Percentiles rank a stretch among this genome's conserved stretches.
Conservation (phyloP, 2,888 invertebrate genomes). For the Allophyes oxyacanthae region DNA sequence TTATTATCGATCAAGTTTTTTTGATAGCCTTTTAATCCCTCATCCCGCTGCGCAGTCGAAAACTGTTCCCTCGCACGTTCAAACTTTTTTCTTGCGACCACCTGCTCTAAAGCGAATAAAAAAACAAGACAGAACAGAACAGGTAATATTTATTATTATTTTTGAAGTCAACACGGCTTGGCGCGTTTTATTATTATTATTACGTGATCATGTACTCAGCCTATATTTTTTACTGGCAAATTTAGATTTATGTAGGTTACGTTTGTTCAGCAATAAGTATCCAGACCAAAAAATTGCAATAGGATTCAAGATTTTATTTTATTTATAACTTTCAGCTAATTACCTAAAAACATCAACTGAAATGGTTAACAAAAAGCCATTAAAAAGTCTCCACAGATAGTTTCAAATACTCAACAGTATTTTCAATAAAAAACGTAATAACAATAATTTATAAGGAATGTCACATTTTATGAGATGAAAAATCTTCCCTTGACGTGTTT, state of each 20-base stretch:
- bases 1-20: slow-evolving; percentile 28
- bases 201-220: slow-evolving; percentile 1
- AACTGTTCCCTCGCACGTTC: slow-evolving; percentile 63
- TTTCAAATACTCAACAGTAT: slow-evolving; percentile 1
- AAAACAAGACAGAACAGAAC: slow-evolving; percentile 58
- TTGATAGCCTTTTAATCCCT: slow-evolving; percentile 50
- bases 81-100: slow-evolving; percentile 69
- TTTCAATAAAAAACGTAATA: slow-evolving; percentile 24
- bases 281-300: slow-evolving; percentile 12
- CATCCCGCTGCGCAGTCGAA: slow-evolving; percentile 59
- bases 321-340: no score
- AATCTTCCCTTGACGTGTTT: slow-evolving; percentile 57
- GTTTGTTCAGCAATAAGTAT: neutral
- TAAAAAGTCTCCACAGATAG: no score
- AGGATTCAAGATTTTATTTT: no score
- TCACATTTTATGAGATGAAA: slow-evolving; percentile 36
- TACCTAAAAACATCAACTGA: no score
- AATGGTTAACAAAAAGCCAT: no score
- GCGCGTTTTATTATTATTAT: slow-evolving; percentile 44
- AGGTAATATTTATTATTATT: slow-evolving; percentile 60
- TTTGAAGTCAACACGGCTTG: slow-evolving; percentile 34
- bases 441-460: slow-evolving; percentile 45
- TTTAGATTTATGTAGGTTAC: neutral
- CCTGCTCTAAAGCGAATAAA: slow-evolving; percentile 72
- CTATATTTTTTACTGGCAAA: slow-evolving; percentile 6